Evolutionary conservation across 1,140 invertebrate genomes (phyloP).

Genomic region (Drosophila nannoptera): DNA sequence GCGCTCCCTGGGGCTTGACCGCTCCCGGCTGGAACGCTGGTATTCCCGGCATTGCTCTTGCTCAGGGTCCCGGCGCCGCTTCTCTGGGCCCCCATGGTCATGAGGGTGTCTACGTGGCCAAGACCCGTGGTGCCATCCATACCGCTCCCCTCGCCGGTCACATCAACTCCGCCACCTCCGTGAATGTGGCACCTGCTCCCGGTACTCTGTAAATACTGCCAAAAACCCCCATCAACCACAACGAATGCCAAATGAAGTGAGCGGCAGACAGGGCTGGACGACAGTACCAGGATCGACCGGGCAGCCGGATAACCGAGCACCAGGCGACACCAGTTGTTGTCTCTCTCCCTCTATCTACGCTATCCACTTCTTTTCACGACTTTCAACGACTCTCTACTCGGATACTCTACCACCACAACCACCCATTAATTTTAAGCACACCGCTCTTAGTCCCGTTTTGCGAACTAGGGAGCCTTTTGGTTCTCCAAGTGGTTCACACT

Average conservation of each 20-base stretch:
- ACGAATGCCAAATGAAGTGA: constrained; percentile 58
- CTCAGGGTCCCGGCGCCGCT: constrained; percentile 66
- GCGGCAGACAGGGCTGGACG: constrained; percentile 22
- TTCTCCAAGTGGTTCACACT: constrained; percentile 3
- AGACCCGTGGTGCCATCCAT: constrained; percentile 80
- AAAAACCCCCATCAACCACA: constrained; percentile 6
- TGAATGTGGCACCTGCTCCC: constrained; percentile 80
- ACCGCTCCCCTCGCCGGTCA: constrained; percentile 80
- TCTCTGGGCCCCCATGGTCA: constrained; percentile 56
- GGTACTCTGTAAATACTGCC: constrained; percentile 76
- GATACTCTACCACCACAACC: constrained; percentile 51
- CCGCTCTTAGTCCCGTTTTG: constrained; percentile 68
- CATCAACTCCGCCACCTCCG: constrained; percentile 73
- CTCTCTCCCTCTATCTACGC: constrained; percentile 24
- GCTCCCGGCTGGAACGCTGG: constrained; percentile 60
- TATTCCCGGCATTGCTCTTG: constrained; percentile 70
- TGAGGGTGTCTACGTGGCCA: constrained; percentile 80
- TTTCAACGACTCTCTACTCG: constrained; percentile 53
- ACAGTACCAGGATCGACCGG: constrained; percentile 11
- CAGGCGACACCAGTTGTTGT: constrained; percentile 28
- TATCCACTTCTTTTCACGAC: constrained; percentile 52
- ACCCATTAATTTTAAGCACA: constrained; percentile 65
- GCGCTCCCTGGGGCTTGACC: constrained; percentile 62
- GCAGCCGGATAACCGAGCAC: not conserved
- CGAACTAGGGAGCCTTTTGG: constrained; percentile 43